Evolutionary conservation across 2,888 invertebrate species (phyloP).

Genomic region (Ectemnius lituratus): DNA sequence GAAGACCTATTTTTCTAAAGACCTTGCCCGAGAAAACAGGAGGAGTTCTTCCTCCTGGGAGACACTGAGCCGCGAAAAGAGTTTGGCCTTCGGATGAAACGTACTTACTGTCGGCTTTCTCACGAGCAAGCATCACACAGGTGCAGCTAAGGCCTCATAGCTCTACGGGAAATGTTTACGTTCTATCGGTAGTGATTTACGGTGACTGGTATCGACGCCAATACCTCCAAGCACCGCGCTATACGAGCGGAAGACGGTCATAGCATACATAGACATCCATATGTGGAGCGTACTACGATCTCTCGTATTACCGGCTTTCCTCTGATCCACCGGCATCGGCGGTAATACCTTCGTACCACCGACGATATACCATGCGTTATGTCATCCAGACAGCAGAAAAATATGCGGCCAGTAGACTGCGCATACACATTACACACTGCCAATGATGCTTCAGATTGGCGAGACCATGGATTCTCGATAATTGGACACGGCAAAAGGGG

Average conservation of each 20-base stretch:
- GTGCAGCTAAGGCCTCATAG: neutral
- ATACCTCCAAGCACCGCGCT: neutral
- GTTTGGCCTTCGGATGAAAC: no score
- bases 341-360: conserved; percentile 1
- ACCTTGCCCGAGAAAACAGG: no score
- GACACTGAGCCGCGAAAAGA: no score
- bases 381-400: neutral
- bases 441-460: no score
- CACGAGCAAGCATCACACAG: no score
- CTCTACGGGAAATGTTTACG: conserved; percentile 29
- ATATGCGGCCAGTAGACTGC: conserved; percentile 3
- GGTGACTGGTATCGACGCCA: conserved; percentile 25
- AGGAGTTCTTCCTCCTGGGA: no score
- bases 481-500: no score
- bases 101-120: no score
- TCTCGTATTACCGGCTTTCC: conserved; percentile 1
- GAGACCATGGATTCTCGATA: no score
- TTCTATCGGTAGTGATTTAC: conserved; percentile 24
- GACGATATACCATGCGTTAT: neutral
- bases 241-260: neutral
- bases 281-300: neutral
- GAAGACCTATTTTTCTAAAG: no score
- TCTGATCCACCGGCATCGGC: neutral
- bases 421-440: neutral
- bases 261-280: neutral